Evolutionary conservation across 2,888 invertebrate genomes (phyloP), one percentile per base, ranked within the genome.

Genomic region (Sacculina carcini): DNA sequence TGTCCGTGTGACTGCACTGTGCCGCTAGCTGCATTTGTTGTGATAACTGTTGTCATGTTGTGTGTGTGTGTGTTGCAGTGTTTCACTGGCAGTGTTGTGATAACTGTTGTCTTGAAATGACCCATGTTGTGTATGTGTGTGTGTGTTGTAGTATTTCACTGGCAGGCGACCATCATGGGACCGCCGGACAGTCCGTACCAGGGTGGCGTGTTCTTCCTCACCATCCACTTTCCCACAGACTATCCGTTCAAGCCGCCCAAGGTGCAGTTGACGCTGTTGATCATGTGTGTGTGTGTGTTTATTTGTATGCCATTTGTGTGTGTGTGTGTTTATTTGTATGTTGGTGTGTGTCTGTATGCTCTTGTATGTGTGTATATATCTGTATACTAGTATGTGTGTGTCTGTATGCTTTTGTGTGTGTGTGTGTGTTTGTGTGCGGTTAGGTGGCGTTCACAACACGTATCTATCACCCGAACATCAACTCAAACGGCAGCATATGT

Each of bases 91-190:
- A 96, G 76, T n/a, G n/a, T n/a, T n/a, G n/a, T n/a, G n/a, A n/a
- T n/a, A n/a, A n/a, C n/a, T n/a, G n/a, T n/a, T n/a, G n/a, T n/a
- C n/a, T n/a, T n/a, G 16, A n/a, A 44, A 44, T 26, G 16, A 47
- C 4, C 23, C 10, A 10, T 10, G 21, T 2, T 50, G 29, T 34
- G 23, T 36, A 16, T 32, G 14, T 39, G 31, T 34, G 23, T 46
- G 90, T n/a, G n/a, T n/a, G n/a, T n/a, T n/a, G n/a, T n/a, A n/a
- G n/a, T 98, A 72, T 98, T 98, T 77, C 94, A 96, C 71, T 98
- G 98, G 98, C 94, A 96, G 76, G 98, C 96, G 71, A 96, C 96
- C 74, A 96, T 98, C 69, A 92, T 96, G 90, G 98, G 98, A 73
- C 96, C 96, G 73, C 89, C 90, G 65, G 96, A 96, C 76, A 96